Conservation (phyloP, 1,140 invertebrate genomes). For the Leptopilina clavipes region DNA sequence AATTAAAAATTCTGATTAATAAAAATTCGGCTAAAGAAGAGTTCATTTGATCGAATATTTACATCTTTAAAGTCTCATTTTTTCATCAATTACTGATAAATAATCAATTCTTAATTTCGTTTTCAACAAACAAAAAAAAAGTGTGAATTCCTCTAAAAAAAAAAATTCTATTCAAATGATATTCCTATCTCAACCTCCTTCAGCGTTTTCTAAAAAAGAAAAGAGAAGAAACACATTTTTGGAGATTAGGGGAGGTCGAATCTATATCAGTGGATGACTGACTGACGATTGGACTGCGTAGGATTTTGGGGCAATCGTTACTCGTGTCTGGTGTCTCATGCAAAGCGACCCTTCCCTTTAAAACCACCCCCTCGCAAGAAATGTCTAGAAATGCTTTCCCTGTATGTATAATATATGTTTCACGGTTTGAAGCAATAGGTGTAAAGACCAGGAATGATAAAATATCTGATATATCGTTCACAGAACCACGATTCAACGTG, state of each 20-base stretch:
- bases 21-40: too few relatives aligned
- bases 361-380: slow-evolving; percentile 19
- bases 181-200: too few relatives aligned
- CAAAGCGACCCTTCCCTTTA: slow-evolving; percentile 42
- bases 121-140: too few relatives aligned
- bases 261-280: neutral
- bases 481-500: neutral
- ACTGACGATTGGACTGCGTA: too few relatives aligned
- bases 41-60: too few relatives aligned
- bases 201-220: too few relatives aligned
- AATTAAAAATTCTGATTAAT: neutral
- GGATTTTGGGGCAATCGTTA: slow-evolving; percentile 49
- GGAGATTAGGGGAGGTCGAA: neutral
- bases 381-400: neutral
- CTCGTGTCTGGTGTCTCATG: slow-evolving; percentile 44
- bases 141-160: too few relatives aligned
- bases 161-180: too few relatives aligned
- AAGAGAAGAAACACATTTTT: too few relatives aligned
- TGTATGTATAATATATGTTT: neutral
- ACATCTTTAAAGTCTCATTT: too few relatives aligned
- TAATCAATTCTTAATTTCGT: too few relatives aligned
- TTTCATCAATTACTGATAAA: too few relatives aligned
- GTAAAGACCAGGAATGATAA: slow-evolving; percentile 1
- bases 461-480: neutral
- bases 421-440: neutral